Evolutionary conservation across 2,888 invertebrate genomes (phyloP).

Genomic region (Malacosoma neustria): DNA sequence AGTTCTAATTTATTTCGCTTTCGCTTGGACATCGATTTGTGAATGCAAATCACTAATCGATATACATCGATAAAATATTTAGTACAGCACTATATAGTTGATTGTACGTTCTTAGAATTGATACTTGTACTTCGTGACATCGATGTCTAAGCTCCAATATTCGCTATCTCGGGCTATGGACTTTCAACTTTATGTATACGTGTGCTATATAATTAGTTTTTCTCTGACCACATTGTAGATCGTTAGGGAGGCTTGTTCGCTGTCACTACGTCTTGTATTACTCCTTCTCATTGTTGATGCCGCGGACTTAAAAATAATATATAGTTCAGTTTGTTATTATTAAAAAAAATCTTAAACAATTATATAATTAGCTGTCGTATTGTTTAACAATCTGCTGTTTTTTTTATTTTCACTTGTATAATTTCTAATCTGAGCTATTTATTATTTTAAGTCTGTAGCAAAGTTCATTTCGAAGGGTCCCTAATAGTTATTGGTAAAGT

Average conservation of each 20-base stretch:
- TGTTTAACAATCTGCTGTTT: slow-evolving; percentile 58
- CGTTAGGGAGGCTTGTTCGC: slow-evolving; percentile 42
- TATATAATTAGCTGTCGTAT: too few species aligned
- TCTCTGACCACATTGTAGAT: slow-evolving; percentile 13
- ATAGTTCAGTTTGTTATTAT: slow-evolving; percentile 24
- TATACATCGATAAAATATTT: not conserved
- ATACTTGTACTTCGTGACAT: not conserved
- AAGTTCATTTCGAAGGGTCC: slow-evolving; percentile 27
- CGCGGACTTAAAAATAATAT: not conserved
- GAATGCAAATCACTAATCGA: not conserved
- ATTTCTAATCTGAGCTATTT: not conserved
- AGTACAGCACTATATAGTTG: slow-evolving; percentile 2
- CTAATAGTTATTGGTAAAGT: slow-evolving; percentile 70
- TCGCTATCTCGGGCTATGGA: slow-evolving; percentile 9
- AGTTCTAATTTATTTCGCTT: slow-evolving; percentile 28
- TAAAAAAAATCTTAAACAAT: too few species aligned
- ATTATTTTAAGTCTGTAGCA: not conserved
- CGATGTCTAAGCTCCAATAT: slow-evolving; percentile 7
- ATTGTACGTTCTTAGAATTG: slow-evolving; percentile 4
- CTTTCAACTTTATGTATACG: slow-evolving; percentile 16
- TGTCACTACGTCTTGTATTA: slow-evolving; percentile 30
- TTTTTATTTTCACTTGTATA: too few species aligned
- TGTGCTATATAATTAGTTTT: slow-evolving; percentile 25
- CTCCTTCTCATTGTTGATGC: not conserved
- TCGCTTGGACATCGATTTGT: not conserved